phyloP scores from a whole-genome alignment of 2,113 vertebrate genomes.

The Dasyurus viverrinus region DNA sequence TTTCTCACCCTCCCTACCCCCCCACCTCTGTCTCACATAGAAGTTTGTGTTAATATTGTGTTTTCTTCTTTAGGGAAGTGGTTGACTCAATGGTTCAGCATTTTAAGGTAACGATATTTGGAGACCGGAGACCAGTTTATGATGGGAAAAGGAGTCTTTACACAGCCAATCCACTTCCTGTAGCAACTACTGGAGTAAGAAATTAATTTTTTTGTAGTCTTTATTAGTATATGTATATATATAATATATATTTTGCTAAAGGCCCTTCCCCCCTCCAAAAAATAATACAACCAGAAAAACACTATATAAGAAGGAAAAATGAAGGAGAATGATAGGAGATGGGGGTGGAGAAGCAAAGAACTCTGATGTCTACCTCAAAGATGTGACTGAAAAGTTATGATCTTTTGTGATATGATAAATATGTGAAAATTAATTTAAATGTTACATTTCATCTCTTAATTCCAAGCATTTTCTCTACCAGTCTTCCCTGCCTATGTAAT shows the following conservation, averaged over 20 bases:
- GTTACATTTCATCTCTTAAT: not conserved
- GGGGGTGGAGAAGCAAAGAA: not conserved
- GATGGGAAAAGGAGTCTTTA: slow-evolving; percentile 99
- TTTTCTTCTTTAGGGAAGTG: slow-evolving; percentile 91
- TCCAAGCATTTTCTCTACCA: not conserved
- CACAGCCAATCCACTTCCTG: slow-evolving; percentile 95
- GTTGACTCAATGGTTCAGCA: slow-evolving; percentile 99
- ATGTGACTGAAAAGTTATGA: not conserved
- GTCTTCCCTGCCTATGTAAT: not conserved
- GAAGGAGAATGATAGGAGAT: not conserved
- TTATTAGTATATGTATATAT: not conserved
- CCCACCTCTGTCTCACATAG: slow-evolving; percentile 54
- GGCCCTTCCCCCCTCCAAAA: not conserved
- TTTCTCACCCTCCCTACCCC: slow-evolving; percentile 38
- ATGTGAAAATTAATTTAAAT: not conserved
- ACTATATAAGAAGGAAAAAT: not conserved
- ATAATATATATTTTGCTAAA: not conserved
- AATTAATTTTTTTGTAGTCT: not conserved
- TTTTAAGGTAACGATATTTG: slow-evolving; percentile 99
- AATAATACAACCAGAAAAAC: not conserved
- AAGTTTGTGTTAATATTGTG: slow-evolving; percentile 54
- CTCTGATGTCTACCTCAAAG: not conserved
- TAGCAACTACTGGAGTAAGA: slow-evolving; percentile 95
- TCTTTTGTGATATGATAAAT: not conserved
- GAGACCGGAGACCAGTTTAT: slow-evolving; percentile 96